Conservation (phyloP, 2,113 vertebrate genomes). For the Coreoperca whiteheadi region DNA sequence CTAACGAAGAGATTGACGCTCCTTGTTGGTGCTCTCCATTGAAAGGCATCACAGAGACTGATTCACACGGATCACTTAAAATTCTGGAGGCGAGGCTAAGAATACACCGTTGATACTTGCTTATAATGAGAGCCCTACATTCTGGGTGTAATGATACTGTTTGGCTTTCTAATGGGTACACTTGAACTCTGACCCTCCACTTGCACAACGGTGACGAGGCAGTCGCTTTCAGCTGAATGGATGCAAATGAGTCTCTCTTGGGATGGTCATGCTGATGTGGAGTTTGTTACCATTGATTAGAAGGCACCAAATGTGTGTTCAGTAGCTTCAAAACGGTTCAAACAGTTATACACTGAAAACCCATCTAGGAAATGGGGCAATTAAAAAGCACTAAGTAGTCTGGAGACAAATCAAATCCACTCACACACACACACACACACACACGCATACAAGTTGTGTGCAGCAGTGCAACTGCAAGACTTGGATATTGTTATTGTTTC, state of each 20-base stretch:
- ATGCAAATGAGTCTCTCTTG: slow-evolving; percentile 70
- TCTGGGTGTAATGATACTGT: slow-evolving; percentile 77
- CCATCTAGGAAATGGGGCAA: slow-evolving; percentile 13
- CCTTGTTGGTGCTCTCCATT: slow-evolving; percentile 68
- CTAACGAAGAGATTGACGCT: slow-evolving; percentile 75
- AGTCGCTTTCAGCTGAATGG: slow-evolving; percentile 56
- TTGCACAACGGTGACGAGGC: slow-evolving; percentile 47
- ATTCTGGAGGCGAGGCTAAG: slow-evolving; percentile 75
- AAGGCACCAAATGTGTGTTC: slow-evolving; percentile 43
- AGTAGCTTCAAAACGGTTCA: slow-evolving; percentile 50
- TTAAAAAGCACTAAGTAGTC: slow-evolving; percentile 36
- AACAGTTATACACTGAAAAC: slow-evolving; percentile 14
- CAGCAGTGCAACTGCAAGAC: slow-evolving; percentile 55
- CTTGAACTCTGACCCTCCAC: slow-evolving; percentile 79
- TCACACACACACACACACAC: slow-evolving; percentile 13
- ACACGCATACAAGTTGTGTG: slow-evolving; percentile 37
- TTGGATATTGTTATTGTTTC: slow-evolving; percentile 62
- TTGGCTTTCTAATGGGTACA: slow-evolving; percentile 81
- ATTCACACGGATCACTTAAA: slow-evolving; percentile 83
- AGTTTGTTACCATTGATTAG: slow-evolving; percentile 58
- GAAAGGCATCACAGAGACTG: slow-evolving; percentile 73
- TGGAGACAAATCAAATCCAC: slow-evolving; percentile 46
- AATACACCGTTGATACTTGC: slow-evolving; percentile 71
- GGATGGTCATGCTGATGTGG: slow-evolving; percentile 49
- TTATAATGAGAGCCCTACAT: slow-evolving; percentile 75